A percentile compares a stretch with the other conserved stretches of the same genome.
Conservation (phyloP, 2,888 invertebrate genomes). For the Diloba caeruleocephala region DNA sequence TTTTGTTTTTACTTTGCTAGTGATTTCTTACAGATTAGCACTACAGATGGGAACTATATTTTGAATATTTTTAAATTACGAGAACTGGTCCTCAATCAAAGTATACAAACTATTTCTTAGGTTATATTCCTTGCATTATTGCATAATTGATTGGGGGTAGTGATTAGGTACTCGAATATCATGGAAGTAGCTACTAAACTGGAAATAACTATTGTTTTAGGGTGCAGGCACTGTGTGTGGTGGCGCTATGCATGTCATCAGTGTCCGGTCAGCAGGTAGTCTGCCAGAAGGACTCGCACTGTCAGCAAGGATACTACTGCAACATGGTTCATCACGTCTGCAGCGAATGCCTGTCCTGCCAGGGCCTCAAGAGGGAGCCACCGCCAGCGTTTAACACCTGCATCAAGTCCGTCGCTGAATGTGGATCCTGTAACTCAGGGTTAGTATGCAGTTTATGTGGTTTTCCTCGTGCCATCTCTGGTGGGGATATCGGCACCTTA, state of each 20-base stretch:
- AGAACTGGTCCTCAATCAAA: too few species aligned
- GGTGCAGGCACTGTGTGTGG: slow-evolving; percentile 24
- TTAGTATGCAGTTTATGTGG: slow-evolving; percentile 29
- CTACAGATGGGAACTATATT: too few species aligned
- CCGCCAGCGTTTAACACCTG: slow-evolving; percentile 54
- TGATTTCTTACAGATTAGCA: too few species aligned
- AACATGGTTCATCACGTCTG: slow-evolving; percentile 59
- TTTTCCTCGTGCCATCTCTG: background rate
- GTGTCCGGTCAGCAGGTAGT: slow-evolving; percentile 44
- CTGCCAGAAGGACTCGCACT: slow-evolving; percentile 65
- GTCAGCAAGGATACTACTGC: slow-evolving; percentile 66
- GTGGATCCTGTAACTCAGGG: slow-evolving; percentile 73
- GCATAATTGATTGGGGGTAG: too few species aligned
- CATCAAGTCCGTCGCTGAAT: slow-evolving; percentile 68
- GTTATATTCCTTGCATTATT: too few species aligned
- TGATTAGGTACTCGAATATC: too few species aligned
- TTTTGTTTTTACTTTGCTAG: too few species aligned
- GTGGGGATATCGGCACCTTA: background rate
- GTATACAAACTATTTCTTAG: too few species aligned
- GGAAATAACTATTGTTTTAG: slow-evolving; percentile 39
- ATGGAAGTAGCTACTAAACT: background rate
- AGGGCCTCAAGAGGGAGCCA: slow-evolving; percentile 66
- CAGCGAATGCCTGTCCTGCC: slow-evolving; percentile 68
- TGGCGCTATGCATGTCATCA: slow-evolving; percentile 25
- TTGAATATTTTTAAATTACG: too few species aligned